Evolutionary conservation across 2,797 vertebrate genomes (phyloP), one percentile per base, ranked within the genome.

Genomic region (Sitta carolinensis): DNA sequence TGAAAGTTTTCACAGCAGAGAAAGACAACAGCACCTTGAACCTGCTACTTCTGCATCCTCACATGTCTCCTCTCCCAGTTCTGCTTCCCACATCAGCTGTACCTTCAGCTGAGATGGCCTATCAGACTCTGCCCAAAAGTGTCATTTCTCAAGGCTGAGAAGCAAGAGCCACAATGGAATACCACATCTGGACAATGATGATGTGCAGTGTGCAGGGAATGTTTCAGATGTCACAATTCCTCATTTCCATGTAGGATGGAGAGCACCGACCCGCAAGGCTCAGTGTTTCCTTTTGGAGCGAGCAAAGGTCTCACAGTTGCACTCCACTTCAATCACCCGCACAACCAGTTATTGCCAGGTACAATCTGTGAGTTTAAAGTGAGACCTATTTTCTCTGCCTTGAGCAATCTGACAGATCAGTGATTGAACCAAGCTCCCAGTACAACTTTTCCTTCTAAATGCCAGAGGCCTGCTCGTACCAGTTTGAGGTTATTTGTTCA

Each of bases 401-500:
- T 43, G 43, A 81, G 68, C 62, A 86, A 88, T 54, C 51, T 2
- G 11, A 43, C 26, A 77, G 66, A 89, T 78, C 73, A 72, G 73
- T 36, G 66, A 73, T 16, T 82, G 91, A 78, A 70, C 50, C 55
- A 94, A 77, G 23, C 61, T 61, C 57, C 19, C 29, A 6, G 34
- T 4, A 57, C 42, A 73, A 54, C 36, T 80, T 64, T 36, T 77
- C 68, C 21, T 64, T 72, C 62, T 38, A 40, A 80, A 72, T 78
- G 62, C 84, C 91, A 92, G 50, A 78, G 48, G 55, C 51, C 81
- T 48, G 26, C 66, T 72, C 0, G 0, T 13, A 26, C 32, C 30
- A 72, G 43, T 75, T 51, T 48, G 82, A 93, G 47, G 73, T 72
- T 89, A 68, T 86, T 86, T 96, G 85, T n/a, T 90, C 78, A 34